These are phyloP conservation scores for Lasiurus cinereus DNA, from an alignment of 2,113 vertebrate genomes.

Conservation along the genomic window DNA sequence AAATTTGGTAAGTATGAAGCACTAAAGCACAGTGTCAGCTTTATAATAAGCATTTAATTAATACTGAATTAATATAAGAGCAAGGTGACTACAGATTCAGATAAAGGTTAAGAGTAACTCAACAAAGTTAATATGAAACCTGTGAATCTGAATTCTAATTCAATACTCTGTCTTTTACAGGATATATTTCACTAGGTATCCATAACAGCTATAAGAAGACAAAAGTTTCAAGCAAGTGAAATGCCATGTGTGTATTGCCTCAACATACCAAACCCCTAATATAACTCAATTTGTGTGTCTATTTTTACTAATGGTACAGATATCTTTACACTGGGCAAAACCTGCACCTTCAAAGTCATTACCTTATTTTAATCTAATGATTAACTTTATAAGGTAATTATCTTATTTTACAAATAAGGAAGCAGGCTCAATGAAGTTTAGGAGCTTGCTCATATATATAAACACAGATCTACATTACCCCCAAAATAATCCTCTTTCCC, in stretches of 20 bases:
- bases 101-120: slow-evolving; percentile 53
- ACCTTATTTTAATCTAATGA: slow-evolving; percentile 50
- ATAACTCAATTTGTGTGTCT: slow-evolving; percentile 19
- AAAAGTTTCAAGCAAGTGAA: slow-evolving; percentile 60
- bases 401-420: slow-evolving; percentile 30
- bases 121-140: slow-evolving; percentile 25
- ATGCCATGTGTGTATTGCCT: background rate
- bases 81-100: slow-evolving; percentile 45
- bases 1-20: slow-evolving; percentile 17
- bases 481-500: slow-evolving; percentile 20
- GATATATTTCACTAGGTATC: slow-evolving; percentile 23
- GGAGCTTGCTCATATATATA: background rate
- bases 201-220: background rate
- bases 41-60: slow-evolving; percentile 42
- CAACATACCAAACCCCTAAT: slow-evolving; percentile 21
- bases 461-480: slow-evolving; percentile 13
- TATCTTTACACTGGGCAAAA: slow-evolving; percentile 18
- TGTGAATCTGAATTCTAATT: slow-evolving; percentile 38
- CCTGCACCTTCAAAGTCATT: slow-evolving; percentile 27
- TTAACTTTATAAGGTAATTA: slow-evolving; percentile 20
- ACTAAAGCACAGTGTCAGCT: background rate
- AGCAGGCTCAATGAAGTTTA: slow-evolving; percentile 2
- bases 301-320: slow-evolving; percentile 47
- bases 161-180: background rate
- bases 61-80: background rate